Conservation (phyloP, 2,113 vertebrate species). For the Phrynosoma blainvillii region DNA sequence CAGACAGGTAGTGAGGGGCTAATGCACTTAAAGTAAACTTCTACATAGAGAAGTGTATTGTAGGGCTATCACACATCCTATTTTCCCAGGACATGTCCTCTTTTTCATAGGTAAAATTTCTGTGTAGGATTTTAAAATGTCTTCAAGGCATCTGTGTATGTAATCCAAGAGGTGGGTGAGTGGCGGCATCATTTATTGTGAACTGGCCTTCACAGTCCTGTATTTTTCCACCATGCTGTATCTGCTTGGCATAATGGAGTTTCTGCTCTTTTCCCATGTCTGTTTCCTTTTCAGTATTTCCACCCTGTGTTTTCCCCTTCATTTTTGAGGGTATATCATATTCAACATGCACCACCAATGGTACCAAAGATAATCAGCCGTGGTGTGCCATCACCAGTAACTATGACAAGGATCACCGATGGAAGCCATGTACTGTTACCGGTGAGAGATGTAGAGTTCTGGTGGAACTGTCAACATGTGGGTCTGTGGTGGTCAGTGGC, state of each 20-base stretch:
- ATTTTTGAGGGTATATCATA: slow-evolving; percentile 77
- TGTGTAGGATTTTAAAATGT: no score
- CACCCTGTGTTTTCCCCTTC: slow-evolving; percentile 81
- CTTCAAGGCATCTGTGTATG: neutral
- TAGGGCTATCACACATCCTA: no score
- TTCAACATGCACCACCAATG: slow-evolving; percentile 77
- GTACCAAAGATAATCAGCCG: slow-evolving; percentile 75
- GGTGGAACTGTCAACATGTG: slow-evolving; percentile 45
- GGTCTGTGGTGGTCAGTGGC: no score
- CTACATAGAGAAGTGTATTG: no score
- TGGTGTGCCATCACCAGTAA: slow-evolving; percentile 83
- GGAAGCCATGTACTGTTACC: slow-evolving; percentile 72
- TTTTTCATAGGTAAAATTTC: no score
- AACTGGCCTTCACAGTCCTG: neutral
- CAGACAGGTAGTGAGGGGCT: no score
- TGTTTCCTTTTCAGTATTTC: neutral
- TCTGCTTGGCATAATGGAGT: neutral
- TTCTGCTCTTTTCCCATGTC: neutral
- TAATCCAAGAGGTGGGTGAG: neutral
- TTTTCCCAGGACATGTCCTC: no score
- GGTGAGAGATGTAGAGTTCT: slow-evolving; percentile 76
- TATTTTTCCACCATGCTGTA: neutral
- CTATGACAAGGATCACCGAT: slow-evolving; percentile 75
- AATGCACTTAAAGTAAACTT: no score
- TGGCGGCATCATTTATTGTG: neutral